These are phyloP conservation scores for Phalera bucephala DNA, from an alignment of 2,888 invertebrate species.

Conservation along the genomic window DNA sequence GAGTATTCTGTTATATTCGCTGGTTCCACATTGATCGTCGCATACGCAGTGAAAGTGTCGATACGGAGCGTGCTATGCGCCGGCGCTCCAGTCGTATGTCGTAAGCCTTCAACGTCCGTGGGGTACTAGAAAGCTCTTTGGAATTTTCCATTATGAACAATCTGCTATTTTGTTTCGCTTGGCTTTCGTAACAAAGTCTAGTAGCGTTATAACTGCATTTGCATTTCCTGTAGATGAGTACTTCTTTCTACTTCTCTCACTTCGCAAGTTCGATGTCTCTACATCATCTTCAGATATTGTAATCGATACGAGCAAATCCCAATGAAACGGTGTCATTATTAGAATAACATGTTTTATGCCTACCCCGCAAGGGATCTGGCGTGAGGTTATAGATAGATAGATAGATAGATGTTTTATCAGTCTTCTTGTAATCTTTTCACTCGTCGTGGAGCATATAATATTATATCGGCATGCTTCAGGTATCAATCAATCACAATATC, in stretches of 20 bases:
- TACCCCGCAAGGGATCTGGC: too few relatives aligned
- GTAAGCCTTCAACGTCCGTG: conserved; percentile 51
- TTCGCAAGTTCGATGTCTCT: conserved; percentile 11
- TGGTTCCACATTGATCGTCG: conserved; percentile 27
- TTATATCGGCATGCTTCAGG: conserved; percentile 13
- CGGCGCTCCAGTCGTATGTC: conserved; percentile 43
- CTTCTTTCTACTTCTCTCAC: background rate
- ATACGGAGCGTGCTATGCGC: conserved; percentile 29
- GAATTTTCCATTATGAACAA: conserved; percentile 54
- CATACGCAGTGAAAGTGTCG: conserved; percentile 70
- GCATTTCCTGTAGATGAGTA: conserved; percentile 10
- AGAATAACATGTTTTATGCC: too few relatives aligned
- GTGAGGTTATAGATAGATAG: too few relatives aligned
- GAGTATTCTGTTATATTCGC: conserved; percentile 12
- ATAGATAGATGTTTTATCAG: too few relatives aligned
- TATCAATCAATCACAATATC: conserved; percentile 26
- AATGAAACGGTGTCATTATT: conserved; percentile 25
- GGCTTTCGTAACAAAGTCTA: conserved; percentile 30
- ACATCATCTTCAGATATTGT: conserved; percentile 12
- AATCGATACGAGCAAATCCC: conserved; percentile 6
- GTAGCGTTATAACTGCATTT: conserved; percentile 11
- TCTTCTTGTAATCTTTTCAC: too few relatives aligned
- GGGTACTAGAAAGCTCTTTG: conserved; percentile 66
- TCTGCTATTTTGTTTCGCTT: conserved; percentile 37
- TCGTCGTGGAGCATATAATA: too few relatives aligned